A percentile compares a stretch with the other conserved stretches of the same genome.
Conservation (phyloP, 2,888 invertebrate species). For the Tetheella fluctuosa region DNA sequence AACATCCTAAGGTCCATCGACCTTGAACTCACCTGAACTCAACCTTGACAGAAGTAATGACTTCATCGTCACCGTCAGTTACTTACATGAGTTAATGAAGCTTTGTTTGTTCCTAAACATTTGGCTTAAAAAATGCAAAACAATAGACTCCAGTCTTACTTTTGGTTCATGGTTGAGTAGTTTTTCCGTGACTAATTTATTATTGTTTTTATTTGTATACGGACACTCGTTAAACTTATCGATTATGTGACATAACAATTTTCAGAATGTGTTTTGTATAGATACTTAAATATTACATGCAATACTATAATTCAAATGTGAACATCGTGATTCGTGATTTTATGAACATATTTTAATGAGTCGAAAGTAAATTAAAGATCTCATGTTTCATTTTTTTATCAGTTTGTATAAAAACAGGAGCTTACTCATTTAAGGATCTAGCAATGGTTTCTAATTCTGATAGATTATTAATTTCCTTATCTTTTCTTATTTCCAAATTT, state of each 20-base stretch:
- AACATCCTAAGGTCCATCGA: constrained; percentile 12
- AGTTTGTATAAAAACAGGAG: too few species aligned
- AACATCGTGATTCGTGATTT: background rate
- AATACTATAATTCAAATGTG: background rate
- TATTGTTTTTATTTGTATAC: background rate
- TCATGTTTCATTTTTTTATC: background rate
- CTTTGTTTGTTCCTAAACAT: background rate
- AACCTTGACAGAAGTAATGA: constrained; percentile 17
- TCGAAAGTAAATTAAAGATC: background rate
- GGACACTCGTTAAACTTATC: background rate
- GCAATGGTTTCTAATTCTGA: too few species aligned
- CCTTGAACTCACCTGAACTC: constrained; percentile 19
- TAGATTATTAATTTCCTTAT: too few species aligned
- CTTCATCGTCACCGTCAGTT: constrained; percentile 15
- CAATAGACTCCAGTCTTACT: background rate
- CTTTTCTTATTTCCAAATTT: too few species aligned
- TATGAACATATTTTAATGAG: background rate
- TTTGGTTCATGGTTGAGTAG: background rate
- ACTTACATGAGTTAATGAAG: constrained; percentile 9
- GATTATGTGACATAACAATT: too few species aligned
- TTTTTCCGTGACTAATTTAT: background rate
- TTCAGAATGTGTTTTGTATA: background rate
- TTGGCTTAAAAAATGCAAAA: background rate
- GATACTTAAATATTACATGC: background rate
- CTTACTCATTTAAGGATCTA: too few species aligned